Base-by-base conservation (phyloP, 2,797 vertebrate species). In the Cyprinella venusta region DNA sequence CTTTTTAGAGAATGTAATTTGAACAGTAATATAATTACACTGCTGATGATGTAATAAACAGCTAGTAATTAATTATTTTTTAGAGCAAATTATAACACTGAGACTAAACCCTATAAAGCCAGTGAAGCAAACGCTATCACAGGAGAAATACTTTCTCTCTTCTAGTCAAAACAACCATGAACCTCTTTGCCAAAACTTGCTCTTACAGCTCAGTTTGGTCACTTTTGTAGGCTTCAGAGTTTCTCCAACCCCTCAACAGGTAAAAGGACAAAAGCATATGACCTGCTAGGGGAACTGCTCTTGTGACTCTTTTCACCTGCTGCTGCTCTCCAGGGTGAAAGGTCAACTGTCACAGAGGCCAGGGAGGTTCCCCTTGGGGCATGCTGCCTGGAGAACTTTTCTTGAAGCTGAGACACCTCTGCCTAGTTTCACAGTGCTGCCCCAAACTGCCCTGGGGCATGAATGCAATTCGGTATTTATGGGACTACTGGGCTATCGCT, bases 401-500 rank as follows among this genome's bases (percentile, higher is more conserved):
- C 90, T 91, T 92, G 90, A 92, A 94, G 94, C 89, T 89, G 81
- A 91, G 92, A 90, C 88, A 85, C 90, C 81, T 83, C 86, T 91
- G 90, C 91, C 90, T 85, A 90, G 91, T 91, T 93, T 94, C 93
- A 94, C 90, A 94, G 94, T 90, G 89, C 91, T 87, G 91, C 93
- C 93, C 94, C 76, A 88, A 92, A 94, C 92, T 85, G 91, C 93
- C 94, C 92, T 16, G 85, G 91, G 94, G 94, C 94, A 89, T 92
- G 93, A 94, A 95, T 94, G 92, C 92, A 92, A 94, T 91, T 88
- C 85, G 82, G 88, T 91, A 91, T 93, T 93, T 92, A 93, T 90
- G 85, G 89, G 90, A 86, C 65, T 86, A 82, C 63, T 76, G 83
- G 80, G 87, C 80, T 83, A 88, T 84, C 89, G 54, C 90, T 75